Evolutionary conservation across 2,113 vertebrate genomes (phyloP).

Genomic region (Acinonyx jubatus): DNA sequence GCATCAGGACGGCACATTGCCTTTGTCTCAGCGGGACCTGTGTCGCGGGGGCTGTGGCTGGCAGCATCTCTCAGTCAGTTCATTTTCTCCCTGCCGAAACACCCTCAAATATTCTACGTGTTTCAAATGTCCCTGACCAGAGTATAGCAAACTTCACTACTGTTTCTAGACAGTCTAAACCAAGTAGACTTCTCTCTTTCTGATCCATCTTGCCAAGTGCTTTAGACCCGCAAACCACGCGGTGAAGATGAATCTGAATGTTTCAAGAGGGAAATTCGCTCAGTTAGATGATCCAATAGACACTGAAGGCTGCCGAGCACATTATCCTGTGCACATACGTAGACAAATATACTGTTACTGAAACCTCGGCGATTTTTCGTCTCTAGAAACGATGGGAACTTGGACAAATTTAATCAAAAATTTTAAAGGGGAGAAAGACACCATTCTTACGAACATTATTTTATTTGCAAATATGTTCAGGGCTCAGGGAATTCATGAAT

Average conservation of each 20-base stretch:
- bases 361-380: not conserved
- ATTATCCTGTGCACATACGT: no score
- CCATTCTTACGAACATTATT: not conserved
- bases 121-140: not conserved
- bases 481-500: not conserved
- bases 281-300: no score
- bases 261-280: not conserved
- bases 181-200: not conserved
- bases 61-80: not conserved
- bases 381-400: not conserved
- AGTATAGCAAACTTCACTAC: not conserved
- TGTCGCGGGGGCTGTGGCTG: not conserved
- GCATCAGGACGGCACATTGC: rapidly evolving
- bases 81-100: not conserved
- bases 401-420: not conserved
- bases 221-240: not conserved
- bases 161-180: not conserved
- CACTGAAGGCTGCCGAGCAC: not conserved
- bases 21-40: rapidly evolving
- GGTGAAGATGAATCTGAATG: not conserved
- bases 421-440: not conserved
- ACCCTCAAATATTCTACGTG: not conserved
- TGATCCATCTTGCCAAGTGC: not conserved
- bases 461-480: not conserved
- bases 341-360: rapidly evolving